Evolutionary conservation across 2,888 invertebrate species (phyloP).

Genomic region (Xylota segnis): DNA sequence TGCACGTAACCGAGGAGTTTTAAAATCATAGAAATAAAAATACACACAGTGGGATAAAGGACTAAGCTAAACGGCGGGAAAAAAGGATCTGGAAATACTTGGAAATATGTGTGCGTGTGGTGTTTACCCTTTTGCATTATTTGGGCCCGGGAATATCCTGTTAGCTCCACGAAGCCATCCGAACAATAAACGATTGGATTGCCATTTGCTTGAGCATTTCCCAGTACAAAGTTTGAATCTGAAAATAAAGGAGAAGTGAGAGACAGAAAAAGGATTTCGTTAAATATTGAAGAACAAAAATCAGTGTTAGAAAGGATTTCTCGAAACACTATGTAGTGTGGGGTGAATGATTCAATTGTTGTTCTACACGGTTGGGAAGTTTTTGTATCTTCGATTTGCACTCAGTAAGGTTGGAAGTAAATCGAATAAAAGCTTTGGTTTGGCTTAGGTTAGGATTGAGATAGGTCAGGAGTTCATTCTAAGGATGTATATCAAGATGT

Average conservation of each 20-base stretch:
- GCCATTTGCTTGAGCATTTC: constrained; percentile 95
- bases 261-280: constrained; percentile 5
- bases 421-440: not conserved
- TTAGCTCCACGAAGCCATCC: constrained; percentile 98
- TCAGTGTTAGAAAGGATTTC: not conserved
- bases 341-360: not conserved
- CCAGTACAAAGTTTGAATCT: constrained; percentile 98
- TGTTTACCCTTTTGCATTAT: constrained; percentile 95
- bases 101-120: not conserved
- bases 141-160: constrained; percentile 96
- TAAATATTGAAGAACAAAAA: constrained; percentile 10
- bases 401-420: not conserved
- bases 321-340: not conserved
- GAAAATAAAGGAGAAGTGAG: constrained; percentile 80
- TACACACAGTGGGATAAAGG: not conserved
- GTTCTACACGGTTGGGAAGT: not conserved
- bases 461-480: no score
- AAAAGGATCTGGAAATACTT: constrained; percentile 4
- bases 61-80: not conserved
- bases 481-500: no score
- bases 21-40: constrained; percentile 9
- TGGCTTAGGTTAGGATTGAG: no score
- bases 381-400: not conserved
- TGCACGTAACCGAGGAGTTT: constrained; percentile 9
- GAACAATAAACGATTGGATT: constrained; percentile 98